Percentiles rank a stretch among this genome's conserved stretches.
Conservation (phyloP, 2,113 vertebrate species). For the Tauraco erythrolophus region DNA sequence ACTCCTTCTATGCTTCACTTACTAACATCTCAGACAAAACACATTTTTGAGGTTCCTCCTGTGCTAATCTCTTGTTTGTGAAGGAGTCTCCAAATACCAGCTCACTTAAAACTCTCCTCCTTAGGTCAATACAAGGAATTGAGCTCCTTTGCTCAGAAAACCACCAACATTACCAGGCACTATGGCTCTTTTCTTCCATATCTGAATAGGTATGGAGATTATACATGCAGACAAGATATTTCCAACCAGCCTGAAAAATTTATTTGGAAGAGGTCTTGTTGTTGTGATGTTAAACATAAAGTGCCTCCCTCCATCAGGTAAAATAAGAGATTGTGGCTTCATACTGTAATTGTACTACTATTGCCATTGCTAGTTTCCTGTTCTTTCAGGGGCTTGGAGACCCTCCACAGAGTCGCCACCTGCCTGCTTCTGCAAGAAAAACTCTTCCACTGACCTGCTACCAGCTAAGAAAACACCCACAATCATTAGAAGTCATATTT, state of each 20-base stretch:
- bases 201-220: neutral
- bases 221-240: neutral
- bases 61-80: neutral
- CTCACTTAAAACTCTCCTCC: neutral
- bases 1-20: neutral
- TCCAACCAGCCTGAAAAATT: neutral
- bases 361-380: neutral
- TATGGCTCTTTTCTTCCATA: neutral
- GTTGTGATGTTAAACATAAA: neutral
- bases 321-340: neutral
- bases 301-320: neutral
- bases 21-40: neutral
- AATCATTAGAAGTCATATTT: neutral
- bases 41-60: neutral
- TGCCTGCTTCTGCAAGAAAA: neutral
- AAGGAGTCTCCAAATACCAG: neutral
- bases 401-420: accelerated
- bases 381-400: neutral
- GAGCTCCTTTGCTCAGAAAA: neutral
- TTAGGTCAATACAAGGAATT: neutral
- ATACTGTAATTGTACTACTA: neutral
- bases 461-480: neutral
- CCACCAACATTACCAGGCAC: neutral
- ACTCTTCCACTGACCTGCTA: neutral
- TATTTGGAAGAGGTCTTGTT: neutral